Evolutionary conservation across 2,113 vertebrate genomes (phyloP).

Genomic region (Illadopsis cleaveri): DNA sequence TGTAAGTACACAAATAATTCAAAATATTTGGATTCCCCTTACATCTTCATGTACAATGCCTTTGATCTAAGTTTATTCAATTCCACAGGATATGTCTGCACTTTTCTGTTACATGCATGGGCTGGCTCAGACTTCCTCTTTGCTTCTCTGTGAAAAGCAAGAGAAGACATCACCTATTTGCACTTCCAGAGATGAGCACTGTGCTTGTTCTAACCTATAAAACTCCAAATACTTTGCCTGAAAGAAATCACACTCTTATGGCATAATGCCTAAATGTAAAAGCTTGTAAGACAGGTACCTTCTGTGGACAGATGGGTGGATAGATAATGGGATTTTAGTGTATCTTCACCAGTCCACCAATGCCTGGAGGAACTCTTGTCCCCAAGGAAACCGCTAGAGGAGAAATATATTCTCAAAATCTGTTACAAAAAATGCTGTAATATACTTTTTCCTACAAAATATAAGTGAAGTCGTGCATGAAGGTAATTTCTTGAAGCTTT

Average conservation of each 20-base stretch:
- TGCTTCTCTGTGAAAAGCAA: not conserved
- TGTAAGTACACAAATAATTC: not conserved
- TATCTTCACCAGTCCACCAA: not conserved
- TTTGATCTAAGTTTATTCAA: not conserved
- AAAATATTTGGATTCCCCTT: not conserved
- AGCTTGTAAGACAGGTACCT: not conserved
- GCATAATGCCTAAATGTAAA: not conserved
- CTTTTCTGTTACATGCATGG: not conserved
- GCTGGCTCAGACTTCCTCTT: not conserved
- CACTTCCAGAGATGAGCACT: not conserved
- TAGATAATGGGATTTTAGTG: not conserved
- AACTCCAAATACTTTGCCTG: not conserved
- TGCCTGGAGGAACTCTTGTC: not conserved
- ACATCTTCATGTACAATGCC: not conserved
- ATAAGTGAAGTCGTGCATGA: not conserved
- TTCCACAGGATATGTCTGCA: not conserved
- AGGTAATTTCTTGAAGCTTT: not conserved
- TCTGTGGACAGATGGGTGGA: not conserved
- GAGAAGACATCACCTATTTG: not conserved
- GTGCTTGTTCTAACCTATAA: not conserved
- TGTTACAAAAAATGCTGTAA: not conserved
- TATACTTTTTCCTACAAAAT: not conserved
- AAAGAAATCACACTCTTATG: not conserved
- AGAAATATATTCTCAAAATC: not conserved
- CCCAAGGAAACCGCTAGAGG: not conserved